Percentiles rank a stretch among this genome's conserved stretches.
Conservation (phyloP, 1,140 invertebrate genomes). For the Mycetomoellerius zeteki region DNA sequence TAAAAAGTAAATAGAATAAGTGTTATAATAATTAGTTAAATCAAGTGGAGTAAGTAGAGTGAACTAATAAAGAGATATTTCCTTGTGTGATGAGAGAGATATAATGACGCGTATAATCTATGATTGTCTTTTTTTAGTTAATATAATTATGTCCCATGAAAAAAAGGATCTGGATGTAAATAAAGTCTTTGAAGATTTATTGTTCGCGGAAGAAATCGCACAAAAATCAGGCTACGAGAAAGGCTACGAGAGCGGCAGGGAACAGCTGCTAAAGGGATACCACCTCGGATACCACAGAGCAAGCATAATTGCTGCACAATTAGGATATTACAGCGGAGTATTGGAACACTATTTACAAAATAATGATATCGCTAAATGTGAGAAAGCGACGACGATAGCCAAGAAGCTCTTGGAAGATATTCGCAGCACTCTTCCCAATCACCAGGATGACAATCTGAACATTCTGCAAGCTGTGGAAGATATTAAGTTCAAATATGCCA, state of each 20-base stretch:
- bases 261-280: conserved; percentile 80
- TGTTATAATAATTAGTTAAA: not conserved
- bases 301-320: conserved; percentile 81
- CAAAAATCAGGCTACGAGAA: conserved; percentile 80
- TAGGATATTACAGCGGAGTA: conserved; percentile 84
- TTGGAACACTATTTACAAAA: conserved; percentile 75
- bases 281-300: conserved; percentile 85
- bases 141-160: conserved; percentile 69
- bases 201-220: conserved; percentile 82
- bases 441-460: conserved; percentile 90
- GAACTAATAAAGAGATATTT: not conserved
- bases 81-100: not conserved
- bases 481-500: conserved; percentile 90
- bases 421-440: conserved; percentile 88
- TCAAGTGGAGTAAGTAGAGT: not conserved
- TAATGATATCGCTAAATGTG: conserved; percentile 63
- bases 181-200: conserved; percentile 82
- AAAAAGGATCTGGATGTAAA: conserved; percentile 80
- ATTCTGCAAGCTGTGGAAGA: conserved; percentile 88
- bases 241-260: conserved; percentile 80
- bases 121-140: conserved; percentile 56
- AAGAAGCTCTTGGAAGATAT: conserved; percentile 88
- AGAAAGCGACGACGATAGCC: conserved; percentile 87
- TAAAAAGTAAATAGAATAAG: not conserved
- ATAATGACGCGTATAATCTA: conserved; percentile 8